phyloP scores from a whole-genome alignment of 1,140 invertebrate species.

The Palaemon carinicauda region DNA sequence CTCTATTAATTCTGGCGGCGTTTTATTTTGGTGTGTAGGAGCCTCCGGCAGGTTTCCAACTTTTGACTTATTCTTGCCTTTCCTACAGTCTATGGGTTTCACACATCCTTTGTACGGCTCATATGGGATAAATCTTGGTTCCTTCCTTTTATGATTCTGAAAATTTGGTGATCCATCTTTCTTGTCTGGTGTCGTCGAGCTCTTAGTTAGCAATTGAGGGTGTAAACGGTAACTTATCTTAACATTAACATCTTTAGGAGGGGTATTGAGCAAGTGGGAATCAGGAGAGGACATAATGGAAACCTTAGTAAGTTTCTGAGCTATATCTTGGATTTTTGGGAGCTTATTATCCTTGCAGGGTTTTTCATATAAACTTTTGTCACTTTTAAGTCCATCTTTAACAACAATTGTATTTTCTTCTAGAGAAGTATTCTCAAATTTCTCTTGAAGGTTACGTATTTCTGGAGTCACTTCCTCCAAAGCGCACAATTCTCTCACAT shows the following conservation, averaged over 20 bases:
- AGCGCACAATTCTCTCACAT: not conserved
- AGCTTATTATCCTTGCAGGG: not conserved
- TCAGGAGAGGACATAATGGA: slow-evolving; percentile 47
- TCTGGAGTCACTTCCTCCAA: too few relatives aligned
- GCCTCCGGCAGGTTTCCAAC: too few relatives aligned
- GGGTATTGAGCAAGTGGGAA: slow-evolving; percentile 23
- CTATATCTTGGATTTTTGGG: slow-evolving; percentile 33
- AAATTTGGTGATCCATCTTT: not conserved
- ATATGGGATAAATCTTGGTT: slow-evolving; percentile 77
- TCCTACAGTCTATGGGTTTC: slow-evolving; percentile 75
- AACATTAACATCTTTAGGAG: slow-evolving; percentile 25
- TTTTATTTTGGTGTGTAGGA: too few relatives aligned
- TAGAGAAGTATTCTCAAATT: too few relatives aligned
- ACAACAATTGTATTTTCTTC: too few relatives aligned
- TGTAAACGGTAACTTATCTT: slow-evolving; percentile 3
- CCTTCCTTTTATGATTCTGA: slow-evolving; percentile 9
- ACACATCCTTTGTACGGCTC: slow-evolving; percentile 88
- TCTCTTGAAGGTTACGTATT: too few relatives aligned
- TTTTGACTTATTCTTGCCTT: slow-evolving; percentile 64
- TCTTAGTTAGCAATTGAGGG: not conserved
- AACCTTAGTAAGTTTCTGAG: slow-evolving; percentile 41
- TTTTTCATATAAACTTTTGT: not conserved
- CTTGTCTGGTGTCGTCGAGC: not conserved
- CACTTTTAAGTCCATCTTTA: too few relatives aligned
- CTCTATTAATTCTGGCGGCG: not conserved